Evolutionary conservation across 2,888 invertebrate species (phyloP).

Genomic region (Hetaerina titia): DNA sequence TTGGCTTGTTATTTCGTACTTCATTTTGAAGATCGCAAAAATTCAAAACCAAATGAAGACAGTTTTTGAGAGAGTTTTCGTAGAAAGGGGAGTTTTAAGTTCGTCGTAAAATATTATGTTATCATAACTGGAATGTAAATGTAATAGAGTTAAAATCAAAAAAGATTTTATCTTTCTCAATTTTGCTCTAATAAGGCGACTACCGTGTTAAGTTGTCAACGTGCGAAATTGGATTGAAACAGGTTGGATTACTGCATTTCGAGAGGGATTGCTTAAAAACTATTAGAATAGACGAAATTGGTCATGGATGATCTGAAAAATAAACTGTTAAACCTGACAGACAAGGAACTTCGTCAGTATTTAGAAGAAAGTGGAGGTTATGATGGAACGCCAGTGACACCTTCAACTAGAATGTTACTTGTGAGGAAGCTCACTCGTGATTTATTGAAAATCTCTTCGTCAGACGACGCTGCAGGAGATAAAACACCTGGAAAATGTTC

Average conservation of each 20-base stretch:
- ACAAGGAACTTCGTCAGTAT: slow-evolving; percentile 20
- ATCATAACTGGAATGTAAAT: not conserved
- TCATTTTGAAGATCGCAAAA: slow-evolving; percentile 13
- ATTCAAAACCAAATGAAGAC: slow-evolving; percentile 14
- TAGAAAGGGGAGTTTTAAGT: not conserved
- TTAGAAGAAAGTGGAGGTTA: slow-evolving; percentile 28
- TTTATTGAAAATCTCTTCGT: not conserved
- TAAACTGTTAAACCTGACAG: slow-evolving; percentile 21
- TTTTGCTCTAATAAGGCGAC: not conserved
- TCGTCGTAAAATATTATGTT: not conserved
- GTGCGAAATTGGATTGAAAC: not conserved
- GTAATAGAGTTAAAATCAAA: no score
- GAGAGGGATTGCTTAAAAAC: no score
- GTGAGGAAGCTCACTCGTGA: slow-evolving; percentile 35
- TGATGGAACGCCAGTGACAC: slow-evolving; percentile 49
- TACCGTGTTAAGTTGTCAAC: not conserved
- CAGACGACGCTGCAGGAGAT: not conserved
- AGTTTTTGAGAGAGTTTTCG: not conserved
- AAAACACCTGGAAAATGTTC: not conserved
- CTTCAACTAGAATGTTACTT: slow-evolving; percentile 43
- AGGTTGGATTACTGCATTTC: no score
- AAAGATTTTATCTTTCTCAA: not conserved
- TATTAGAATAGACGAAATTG: not conserved
- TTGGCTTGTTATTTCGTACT: not conserved
- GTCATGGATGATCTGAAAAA: slow-evolving; percentile 32